Percentiles rank a stretch among this genome's conserved stretches.
These are phyloP conservation scores for Caenorhabditis remanei DNA, from an alignment of 1,140 invertebrate genomes.

Conservation along the genomic window DNA sequence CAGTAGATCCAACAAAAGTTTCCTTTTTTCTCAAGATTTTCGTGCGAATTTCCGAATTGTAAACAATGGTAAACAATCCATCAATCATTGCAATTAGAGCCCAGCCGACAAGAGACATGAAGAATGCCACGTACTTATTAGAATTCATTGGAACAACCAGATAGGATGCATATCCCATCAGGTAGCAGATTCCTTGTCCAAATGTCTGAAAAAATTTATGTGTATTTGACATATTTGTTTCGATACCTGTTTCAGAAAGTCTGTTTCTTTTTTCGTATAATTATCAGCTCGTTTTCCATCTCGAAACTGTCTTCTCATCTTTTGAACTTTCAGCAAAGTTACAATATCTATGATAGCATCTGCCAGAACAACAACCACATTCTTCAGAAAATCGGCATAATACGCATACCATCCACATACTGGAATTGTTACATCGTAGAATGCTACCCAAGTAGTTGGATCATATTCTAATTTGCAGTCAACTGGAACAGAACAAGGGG, in stretches of 20 bases:
- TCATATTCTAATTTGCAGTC: not conserved
- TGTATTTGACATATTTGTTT: not conserved
- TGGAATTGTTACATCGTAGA: constrained; percentile 15
- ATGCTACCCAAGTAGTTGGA: not conserved
- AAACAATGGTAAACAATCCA: constrained; percentile 1
- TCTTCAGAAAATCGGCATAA: not conserved
- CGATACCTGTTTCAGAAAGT: not conserved
- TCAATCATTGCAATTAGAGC: constrained; percentile 17
- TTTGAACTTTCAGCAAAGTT: constrained; percentile 13
- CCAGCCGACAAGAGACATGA: constrained; percentile 13
- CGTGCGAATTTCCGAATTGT: not conserved
- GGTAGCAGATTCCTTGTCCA: not conserved
- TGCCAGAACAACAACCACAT: not conserved
- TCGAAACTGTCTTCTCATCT: constrained; percentile 27
- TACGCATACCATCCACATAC: not conserved
- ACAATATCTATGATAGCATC: constrained; percentile 16
- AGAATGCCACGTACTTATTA: constrained; percentile 24
- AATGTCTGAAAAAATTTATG: not conserved
- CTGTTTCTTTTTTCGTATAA: constrained; percentile 11
- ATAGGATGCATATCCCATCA: constrained; percentile 3
- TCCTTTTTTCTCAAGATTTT: not conserved
- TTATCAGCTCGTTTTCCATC: constrained; percentile 10
- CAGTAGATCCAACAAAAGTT: not conserved
- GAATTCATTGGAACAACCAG: constrained; percentile 6
- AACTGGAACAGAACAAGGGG: not conserved